Evolutionary conservation across 2,113 vertebrate genomes (phyloP), one percentile per base, ranked within the genome.

Genomic region (Lampris megalopsis): DNA sequence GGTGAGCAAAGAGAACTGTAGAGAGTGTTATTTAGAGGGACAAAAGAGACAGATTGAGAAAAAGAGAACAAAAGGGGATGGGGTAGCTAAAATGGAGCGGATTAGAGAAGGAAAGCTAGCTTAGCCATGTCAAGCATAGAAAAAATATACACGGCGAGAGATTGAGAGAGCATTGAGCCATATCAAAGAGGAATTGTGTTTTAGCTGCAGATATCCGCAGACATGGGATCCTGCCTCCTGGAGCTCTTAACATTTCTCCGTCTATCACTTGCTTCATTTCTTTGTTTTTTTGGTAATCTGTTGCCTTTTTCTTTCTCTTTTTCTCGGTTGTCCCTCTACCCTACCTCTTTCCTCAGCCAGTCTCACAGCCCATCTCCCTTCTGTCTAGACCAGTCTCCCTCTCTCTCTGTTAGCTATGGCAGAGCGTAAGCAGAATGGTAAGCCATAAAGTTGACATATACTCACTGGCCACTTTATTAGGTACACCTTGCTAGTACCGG

Each of bases 151-250:
- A 68, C 56, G 53, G 64, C 43, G 7, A 83, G 53, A 50, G 60
- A 70, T 65, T 67, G 78, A 76, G 73, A 54, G 60, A 40, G 80
- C 81, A 79, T 79, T 73, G 65, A 84, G 57, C 66, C 66, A 52
- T 68, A 52, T 88, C 86, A 85, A 85, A 91, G 86, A 87, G 68
- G 80, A 82, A 82, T 85, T 89, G 86, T 90, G 43, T 80, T 86
- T 84, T 80, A 10, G 45, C 73, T 79, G 65, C 84, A 78, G 68
- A 59, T 85, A 89, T 90, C 79, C 88, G 89, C 90, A 88, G 91
- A 91, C 90, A 88, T 87, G 83, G 90, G 75, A 52, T 24, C 63
- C 57, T 70, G 45, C 63, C 76, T 85, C 58, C 64, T 52, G 9
- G 45, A 71, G 75, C 8, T 4, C 63, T 52, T 63, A 24, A 24